These are phyloP conservation scores for Nematolebias whitei DNA, from an alignment of 2,113 vertebrate species.

Conservation along the genomic window DNA sequence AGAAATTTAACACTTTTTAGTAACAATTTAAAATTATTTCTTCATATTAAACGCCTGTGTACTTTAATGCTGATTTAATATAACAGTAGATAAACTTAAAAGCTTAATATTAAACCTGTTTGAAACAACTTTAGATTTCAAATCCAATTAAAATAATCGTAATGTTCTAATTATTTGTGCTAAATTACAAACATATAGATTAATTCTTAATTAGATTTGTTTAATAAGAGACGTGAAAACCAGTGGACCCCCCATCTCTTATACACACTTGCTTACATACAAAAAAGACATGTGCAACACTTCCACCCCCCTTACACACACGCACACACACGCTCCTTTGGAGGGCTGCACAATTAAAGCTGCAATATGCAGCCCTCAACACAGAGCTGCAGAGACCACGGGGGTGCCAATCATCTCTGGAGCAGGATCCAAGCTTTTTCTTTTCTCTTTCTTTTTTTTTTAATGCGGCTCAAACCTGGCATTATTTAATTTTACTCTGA, in stretches of 20 bases:
- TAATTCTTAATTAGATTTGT: conserved; percentile 32
- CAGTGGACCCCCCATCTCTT: conserved; percentile 36
- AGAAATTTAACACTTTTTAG: too few species aligned
- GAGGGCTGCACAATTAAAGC: conserved; percentile 77
- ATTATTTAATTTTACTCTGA: conserved; percentile 40
- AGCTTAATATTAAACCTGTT: neutral
- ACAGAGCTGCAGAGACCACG: conserved; percentile 63
- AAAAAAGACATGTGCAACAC: too few species aligned
- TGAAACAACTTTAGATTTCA: neutral
- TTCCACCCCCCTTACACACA: conserved; percentile 29
- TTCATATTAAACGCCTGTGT: neutral
- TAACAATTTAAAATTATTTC: too few species aligned
- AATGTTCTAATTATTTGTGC: neutral
- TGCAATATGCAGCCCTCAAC: conserved; percentile 60
- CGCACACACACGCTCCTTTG: conserved; percentile 39
- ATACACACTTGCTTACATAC: conserved; percentile 7
- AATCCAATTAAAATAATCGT: neutral
- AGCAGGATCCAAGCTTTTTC: conserved; percentile 29
- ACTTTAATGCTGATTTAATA: conserved; percentile 13
- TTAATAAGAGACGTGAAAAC: conserved; percentile 20
- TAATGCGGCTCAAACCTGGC: conserved; percentile 29
- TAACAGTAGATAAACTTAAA: conserved; percentile 1
- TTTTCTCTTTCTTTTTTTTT: conserved; percentile 13
- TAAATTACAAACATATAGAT: neutral
- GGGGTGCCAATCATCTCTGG: conserved; percentile 66